Evolutionary conservation across 2,797 vertebrate genomes (phyloP).

Genomic region (Catamblyrhynchus diadema): DNA sequence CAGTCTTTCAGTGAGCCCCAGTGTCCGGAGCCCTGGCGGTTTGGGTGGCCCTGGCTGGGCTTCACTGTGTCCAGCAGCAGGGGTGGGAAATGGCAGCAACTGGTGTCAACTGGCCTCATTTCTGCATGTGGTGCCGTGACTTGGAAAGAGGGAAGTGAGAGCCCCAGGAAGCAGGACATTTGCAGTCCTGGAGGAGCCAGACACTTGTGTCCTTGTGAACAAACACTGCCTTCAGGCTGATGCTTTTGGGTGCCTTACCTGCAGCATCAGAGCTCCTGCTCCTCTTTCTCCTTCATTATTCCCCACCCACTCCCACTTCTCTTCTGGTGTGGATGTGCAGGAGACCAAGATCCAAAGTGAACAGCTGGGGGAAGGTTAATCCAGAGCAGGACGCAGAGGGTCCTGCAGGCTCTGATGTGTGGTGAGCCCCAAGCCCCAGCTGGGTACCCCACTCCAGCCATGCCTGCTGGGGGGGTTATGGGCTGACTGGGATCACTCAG

Average conservation of each 20-base stretch:
- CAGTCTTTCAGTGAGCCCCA: fast-evolving
- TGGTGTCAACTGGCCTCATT: neutral
- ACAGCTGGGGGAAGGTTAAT: neutral
- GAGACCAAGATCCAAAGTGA: neutral
- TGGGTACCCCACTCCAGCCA: fast-evolving
- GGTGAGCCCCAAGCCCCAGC: neutral
- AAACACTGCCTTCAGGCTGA: neutral
- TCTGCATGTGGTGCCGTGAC: fast-evolving
- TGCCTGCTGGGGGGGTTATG: neutral
- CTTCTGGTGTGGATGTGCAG: neutral
- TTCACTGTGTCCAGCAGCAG: neutral
- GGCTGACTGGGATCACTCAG: neutral
- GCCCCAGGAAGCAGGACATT: neutral
- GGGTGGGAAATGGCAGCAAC: neutral
- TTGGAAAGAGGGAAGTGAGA: neutral
- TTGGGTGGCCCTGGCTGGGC: neutral
- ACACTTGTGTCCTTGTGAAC: neutral
- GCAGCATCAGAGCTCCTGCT: neutral
- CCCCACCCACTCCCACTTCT: neutral
- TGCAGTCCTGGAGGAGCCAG: neutral
- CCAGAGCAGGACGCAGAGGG: neutral
- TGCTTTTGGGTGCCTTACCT: neutral
- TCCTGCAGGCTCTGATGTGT: neutral
- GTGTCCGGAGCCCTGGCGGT: fast-evolving
- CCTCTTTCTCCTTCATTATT: neutral